A percentile compares a stretch with the other conserved stretches of the same genome.
These are phyloP conservation scores for Colinus virginianus DNA, from an alignment of 2,113 vertebrate genomes.

Conservation along the genomic window DNA sequence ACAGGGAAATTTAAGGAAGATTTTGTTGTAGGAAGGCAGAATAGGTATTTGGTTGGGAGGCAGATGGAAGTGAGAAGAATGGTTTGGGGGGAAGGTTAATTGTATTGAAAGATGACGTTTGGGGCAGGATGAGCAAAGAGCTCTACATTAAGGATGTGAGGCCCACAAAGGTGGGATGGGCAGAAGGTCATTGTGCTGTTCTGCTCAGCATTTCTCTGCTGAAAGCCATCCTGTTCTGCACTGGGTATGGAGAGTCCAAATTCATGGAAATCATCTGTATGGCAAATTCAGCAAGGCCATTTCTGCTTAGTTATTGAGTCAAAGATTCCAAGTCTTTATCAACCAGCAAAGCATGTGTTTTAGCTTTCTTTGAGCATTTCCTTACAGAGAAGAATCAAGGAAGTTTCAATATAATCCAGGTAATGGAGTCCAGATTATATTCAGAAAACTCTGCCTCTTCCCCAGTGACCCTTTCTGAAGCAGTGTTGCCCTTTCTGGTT, in stretches of 20 bases:
- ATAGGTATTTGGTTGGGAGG: background rate
- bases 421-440: background rate
- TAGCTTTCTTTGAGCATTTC: background rate
- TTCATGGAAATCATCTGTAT: background rate
- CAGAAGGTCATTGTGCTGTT: background rate
- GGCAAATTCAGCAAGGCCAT: background rate
- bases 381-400: background rate
- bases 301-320: background rate
- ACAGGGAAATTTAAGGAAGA: background rate
- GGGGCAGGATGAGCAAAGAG: background rate
- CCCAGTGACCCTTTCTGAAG: background rate
- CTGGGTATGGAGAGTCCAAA: background rate
- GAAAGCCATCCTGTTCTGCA: background rate
- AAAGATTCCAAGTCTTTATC: background rate
- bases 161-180: background rate
- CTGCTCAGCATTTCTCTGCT: background rate
- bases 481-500: background rate
- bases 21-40: background rate
- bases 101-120: background rate
- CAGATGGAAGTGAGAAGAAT: background rate
- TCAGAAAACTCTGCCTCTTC: background rate
- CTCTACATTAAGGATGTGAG: background rate
- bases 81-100: background rate
- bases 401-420: background rate
- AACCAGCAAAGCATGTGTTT: background rate